Base-by-base conservation (phyloP, 2,113 vertebrate species). In the Eulemur rufifrons region DNA sequence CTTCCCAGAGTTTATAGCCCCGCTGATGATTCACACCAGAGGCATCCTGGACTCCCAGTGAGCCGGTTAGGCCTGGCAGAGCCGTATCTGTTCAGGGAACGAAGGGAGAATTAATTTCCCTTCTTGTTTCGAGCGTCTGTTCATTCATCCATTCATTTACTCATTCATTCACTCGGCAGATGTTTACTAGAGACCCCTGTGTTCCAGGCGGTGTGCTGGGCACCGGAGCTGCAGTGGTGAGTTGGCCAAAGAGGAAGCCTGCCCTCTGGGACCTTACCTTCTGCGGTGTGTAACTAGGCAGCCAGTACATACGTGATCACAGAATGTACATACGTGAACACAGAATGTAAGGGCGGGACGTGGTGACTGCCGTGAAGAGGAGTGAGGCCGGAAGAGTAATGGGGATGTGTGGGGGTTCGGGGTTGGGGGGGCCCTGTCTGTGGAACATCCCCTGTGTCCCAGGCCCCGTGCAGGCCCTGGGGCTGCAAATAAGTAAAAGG, bases 281-380 rank as follows among this genome's bases (percentile, higher is more conserved):
- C 13, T 8, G 6, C 34, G 12, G 27, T 0, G 23, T 1, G 0
- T 0, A 18, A 12, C 45, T 29, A 12, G 42, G 3, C 37, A 74
- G 80, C 2, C 0, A n/a, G 73, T 6, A 18, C 17, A 18, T 18
- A 18, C 52, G 17, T 54, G 52, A 54, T 6, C 52, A 54, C 6
- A 54, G 52, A 50, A 54, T 54, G 52, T 0, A 13, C n/a, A 1
- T 29, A 12, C 0, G 0, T 8, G 14, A 37, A n/a, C 12, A 8
- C 5, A 3, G 5, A 4, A 8, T 13, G 0, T 20, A 13, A n/a
- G 54, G 39, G 39, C 0, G 0, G 85, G 69, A 10, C 6, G 85
- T 54, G 37, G 45, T 3, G 10, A 66, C 34, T 29, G 23, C 66
- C 4, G 0, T 5, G n/a, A 4, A 17, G 69, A 69, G 34, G 87